Conservation (phyloP, 2,888 invertebrate genomes). For the Eueremaeus valkanovi region DNA sequence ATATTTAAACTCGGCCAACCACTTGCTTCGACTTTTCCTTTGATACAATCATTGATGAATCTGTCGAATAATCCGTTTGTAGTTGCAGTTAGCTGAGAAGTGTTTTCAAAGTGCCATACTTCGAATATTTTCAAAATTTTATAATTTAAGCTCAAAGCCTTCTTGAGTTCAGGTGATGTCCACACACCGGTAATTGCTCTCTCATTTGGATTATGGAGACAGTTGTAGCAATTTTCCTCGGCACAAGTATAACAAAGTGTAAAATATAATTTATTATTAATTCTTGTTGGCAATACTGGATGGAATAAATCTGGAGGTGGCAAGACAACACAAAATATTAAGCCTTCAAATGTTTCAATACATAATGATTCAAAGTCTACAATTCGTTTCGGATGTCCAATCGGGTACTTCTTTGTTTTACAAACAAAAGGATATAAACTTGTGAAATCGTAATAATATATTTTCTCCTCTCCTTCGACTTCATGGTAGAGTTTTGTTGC, state of each 20-base stretch:
- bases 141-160: constrained; percentile 48
- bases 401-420: constrained; percentile 43
- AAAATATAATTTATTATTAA: constrained; percentile 50
- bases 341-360: constrained; percentile 47
- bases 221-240: constrained; percentile 48
- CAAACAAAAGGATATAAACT: constrained; percentile 47
- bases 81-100: constrained; percentile 40
- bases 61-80: constrained; percentile 48
- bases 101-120: constrained; percentile 48
- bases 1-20: constrained; percentile 46
- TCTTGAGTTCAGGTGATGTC: constrained; percentile 48
- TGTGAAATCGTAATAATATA: constrained; percentile 48
- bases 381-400: constrained; percentile 47
- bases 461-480: constrained; percentile 43
- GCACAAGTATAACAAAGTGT: constrained; percentile 51
- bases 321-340: constrained; percentile 47
- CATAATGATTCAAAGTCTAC: background rate
- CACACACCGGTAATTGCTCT: constrained; percentile 46
- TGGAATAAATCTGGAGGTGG: constrained; percentile 48
- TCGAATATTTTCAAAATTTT: constrained; percentile 47
- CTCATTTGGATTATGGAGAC: constrained; percentile 49
- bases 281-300: constrained; percentile 50
- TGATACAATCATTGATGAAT: constrained; percentile 50
- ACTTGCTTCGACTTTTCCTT: constrained; percentile 49
- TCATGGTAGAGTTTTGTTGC: constrained; percentile 47